Percentiles rank a stretch among this genome's conserved stretches.
Conservation (phyloP, 2,888 invertebrate genomes). For the Eurois occulta region DNA sequence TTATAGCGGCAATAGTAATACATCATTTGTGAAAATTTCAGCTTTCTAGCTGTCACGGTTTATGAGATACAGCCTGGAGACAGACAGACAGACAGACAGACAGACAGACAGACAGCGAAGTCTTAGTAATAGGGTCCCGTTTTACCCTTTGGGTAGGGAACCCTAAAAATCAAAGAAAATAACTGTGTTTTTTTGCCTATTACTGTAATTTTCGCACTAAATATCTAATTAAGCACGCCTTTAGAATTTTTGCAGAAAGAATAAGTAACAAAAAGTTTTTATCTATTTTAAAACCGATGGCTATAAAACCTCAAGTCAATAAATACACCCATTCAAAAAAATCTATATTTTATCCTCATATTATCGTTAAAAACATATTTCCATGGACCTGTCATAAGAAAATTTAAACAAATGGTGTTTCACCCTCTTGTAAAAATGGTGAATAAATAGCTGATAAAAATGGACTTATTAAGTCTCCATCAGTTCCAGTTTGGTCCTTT, state of each 20-base stretch:
- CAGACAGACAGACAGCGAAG: too few relatives aligned
- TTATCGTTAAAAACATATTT: conserved; percentile 55
- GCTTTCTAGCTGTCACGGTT: too few relatives aligned
- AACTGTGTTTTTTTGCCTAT: too few relatives aligned
- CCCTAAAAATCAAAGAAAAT: too few relatives aligned
- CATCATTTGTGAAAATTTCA: too few relatives aligned
- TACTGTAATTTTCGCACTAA: neutral
- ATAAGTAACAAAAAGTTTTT: too few relatives aligned
- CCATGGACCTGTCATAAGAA: conserved; percentile 70
- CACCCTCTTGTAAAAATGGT: conserved; percentile 68
- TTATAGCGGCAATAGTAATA: too few relatives aligned
- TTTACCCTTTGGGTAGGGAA: too few relatives aligned
- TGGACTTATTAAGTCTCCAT: conserved; percentile 75
- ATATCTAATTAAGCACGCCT: neutral
- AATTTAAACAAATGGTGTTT: conserved; percentile 79
- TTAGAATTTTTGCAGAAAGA: neutral
- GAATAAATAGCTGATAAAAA: conserved; percentile 74
- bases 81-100: too few relatives aligned
- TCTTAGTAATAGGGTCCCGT: too few relatives aligned
- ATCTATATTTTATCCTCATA: conserved; percentile 28
- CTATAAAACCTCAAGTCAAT: conserved; percentile 24
- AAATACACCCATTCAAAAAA: conserved; percentile 35
- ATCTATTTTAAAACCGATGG: too few relatives aligned
- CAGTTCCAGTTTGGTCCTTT: conserved; percentile 58
- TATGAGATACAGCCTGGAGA: too few relatives aligned